Percentiles rank a stretch among this genome's conserved stretches.
Evolutionary conservation across 1,140 invertebrate species (phyloP).

Genomic region (Achatina immaculata): DNA sequence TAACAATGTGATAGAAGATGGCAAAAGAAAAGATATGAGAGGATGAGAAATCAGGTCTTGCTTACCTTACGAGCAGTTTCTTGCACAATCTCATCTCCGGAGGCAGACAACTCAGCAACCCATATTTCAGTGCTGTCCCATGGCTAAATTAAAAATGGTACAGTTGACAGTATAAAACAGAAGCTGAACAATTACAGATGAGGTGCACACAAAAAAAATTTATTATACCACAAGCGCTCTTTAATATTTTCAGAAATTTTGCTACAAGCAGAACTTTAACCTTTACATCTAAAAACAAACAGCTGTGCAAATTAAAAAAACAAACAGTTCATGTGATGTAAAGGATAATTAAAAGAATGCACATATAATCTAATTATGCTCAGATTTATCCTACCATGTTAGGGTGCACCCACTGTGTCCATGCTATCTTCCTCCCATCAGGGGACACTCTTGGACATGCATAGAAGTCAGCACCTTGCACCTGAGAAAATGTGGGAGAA

Average conservation of each 20-base stretch:
- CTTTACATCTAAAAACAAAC: too few relatives aligned
- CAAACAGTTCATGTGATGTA: too few relatives aligned
- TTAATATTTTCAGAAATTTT: too few relatives aligned
- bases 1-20: background rate
- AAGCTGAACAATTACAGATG: too few relatives aligned
- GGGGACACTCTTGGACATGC: constrained; percentile 64
- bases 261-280: too few relatives aligned
- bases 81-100: constrained; percentile 49
- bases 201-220: background rate
- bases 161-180: too few relatives aligned
- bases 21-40: background rate
- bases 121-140: constrained; percentile 69
- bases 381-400: constrained; percentile 71
- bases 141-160: too few relatives aligned
- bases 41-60: background rate
- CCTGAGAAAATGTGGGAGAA: constrained; percentile 45
- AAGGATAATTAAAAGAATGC: too few relatives aligned
- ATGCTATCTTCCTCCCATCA: constrained; percentile 66
- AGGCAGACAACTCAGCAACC: constrained; percentile 54
- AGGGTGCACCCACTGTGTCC: constrained; percentile 70
- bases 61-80: constrained; percentile 40
- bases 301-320: too few relatives aligned
- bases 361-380: too few relatives aligned
- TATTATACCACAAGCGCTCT: background rate
- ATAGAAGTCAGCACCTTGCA: constrained; percentile 66